Percentiles rank a stretch among this genome's conserved stretches.
Evolutionary conservation across 2,797 vertebrate species (phyloP).

Genomic region (Takifugu rubripes): DNA sequence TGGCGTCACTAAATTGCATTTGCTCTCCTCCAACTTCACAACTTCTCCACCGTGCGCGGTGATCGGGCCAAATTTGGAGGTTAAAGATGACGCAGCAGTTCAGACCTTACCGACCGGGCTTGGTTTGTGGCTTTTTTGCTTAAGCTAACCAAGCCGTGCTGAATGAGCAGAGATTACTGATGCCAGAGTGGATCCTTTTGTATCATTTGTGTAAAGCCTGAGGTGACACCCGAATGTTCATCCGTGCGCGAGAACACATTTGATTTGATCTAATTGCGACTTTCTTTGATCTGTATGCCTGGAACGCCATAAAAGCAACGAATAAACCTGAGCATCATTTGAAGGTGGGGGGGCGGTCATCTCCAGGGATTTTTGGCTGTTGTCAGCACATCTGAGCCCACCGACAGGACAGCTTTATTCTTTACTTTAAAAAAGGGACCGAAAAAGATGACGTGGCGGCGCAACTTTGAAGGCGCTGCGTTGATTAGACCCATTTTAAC

Average conservation of each 20-base stretch:
- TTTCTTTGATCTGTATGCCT: neutral
- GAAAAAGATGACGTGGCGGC: conserved; percentile 7
- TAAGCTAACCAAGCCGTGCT: no score
- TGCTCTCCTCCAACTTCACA: conserved; percentile 22
- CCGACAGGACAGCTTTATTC: conserved; percentile 1
- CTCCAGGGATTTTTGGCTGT: conserved; percentile 4
- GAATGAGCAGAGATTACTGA: no score
- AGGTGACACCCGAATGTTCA: no score
- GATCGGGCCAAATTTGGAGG: neutral
- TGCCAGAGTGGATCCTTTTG: no score
- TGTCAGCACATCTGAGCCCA: neutral
- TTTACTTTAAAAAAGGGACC: conserved; percentile 11
- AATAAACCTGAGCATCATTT: neutral
- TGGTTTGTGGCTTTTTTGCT: no score
- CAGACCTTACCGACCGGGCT: no score
- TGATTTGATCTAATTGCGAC: neutral
- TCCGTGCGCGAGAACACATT: conserved; percentile 1
- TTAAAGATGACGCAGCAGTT: no score
- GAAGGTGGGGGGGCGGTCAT: neutral
- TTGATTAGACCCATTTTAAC: conserved; percentile 31
- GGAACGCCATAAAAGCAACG: neutral
- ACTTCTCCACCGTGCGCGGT: conserved; percentile 15
- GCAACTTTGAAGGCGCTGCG: neutral
- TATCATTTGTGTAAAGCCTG: no score
- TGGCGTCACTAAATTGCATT: conserved; percentile 59